phyloP scores from a whole-genome alignment of 2,113 vertebrate species.

The Candoia aspera region DNA sequence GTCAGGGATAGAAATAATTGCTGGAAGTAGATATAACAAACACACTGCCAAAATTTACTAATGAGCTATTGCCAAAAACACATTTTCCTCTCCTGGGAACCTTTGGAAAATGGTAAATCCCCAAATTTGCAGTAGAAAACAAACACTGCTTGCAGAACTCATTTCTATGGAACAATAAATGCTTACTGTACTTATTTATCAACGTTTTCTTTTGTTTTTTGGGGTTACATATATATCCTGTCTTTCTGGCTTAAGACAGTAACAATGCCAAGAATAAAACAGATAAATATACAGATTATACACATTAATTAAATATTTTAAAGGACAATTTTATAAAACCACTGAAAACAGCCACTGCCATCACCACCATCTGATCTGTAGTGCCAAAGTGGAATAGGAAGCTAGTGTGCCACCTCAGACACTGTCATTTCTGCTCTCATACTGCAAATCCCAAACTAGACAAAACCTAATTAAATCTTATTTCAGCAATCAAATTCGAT shows the following conservation, averaged over 20 bases:
- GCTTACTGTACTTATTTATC: neutral
- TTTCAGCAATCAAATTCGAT: no score
- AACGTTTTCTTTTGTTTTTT: neutral
- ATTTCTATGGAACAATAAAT: neutral
- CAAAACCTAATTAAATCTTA: no score
- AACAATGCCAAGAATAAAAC: neutral
- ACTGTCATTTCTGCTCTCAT: no score
- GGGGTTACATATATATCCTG: neutral
- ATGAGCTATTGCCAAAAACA: slow-evolving; percentile 41
- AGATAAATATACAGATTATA: neutral
- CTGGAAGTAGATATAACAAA: slow-evolving; percentile 58
- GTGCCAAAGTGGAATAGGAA: neutral
- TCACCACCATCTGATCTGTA: neutral
- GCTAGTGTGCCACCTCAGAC: neutral
- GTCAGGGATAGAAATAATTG: slow-evolving; percentile 60
- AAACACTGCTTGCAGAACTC: neutral
- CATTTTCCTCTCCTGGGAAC: slow-evolving; percentile 24
- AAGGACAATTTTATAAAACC: neutral
- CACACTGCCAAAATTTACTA: slow-evolving; percentile 51
- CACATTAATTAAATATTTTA: neutral
- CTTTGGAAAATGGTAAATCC: neutral
- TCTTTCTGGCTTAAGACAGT: neutral
- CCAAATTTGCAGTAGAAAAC: neutral
- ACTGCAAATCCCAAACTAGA: no score
- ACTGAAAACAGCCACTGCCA: neutral